Conservation (phyloP, 2,888 invertebrate genomes). For the Tetragonisca angustula region DNA sequence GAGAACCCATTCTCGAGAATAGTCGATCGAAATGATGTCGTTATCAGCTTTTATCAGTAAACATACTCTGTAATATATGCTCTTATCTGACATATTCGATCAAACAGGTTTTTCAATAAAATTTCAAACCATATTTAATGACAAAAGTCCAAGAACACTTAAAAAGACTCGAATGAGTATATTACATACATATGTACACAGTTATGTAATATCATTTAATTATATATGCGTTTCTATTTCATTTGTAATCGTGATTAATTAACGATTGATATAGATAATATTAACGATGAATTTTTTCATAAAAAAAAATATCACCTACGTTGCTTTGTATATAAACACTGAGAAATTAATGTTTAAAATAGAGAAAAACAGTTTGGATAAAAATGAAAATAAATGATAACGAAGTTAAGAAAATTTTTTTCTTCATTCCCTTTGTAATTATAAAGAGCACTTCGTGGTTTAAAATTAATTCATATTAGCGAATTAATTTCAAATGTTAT, state of each 20-base stretch:
- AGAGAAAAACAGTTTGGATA: neutral
- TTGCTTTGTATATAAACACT: neutral
- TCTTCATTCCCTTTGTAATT: neutral
- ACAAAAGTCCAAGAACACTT: neutral
- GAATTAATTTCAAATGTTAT: neutral
- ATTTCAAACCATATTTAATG: neutral
- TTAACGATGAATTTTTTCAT: neutral
- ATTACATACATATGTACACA: neutral
- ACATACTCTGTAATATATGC: slow-evolving; percentile 1
- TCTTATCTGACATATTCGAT: slow-evolving; percentile 1
- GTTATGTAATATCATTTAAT: neutral
- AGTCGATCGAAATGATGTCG: slow-evolving; percentile 18
- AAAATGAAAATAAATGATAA: neutral
- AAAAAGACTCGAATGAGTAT: neutral
- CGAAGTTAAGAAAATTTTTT: neutral
- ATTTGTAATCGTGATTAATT: neutral
- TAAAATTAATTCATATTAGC: neutral
- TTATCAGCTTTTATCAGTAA: slow-evolving; percentile 38
- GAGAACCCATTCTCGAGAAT: slow-evolving; percentile 35
- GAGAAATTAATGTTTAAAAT: neutral
- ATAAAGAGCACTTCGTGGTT: neutral
- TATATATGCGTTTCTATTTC: neutral
- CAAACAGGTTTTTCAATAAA: neutral
- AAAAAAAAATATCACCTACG: neutral
- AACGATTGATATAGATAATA: neutral